phyloP scores from a whole-genome alignment of 2,797 vertebrate genomes.

The Odontamblyopus rebecca region DNA sequence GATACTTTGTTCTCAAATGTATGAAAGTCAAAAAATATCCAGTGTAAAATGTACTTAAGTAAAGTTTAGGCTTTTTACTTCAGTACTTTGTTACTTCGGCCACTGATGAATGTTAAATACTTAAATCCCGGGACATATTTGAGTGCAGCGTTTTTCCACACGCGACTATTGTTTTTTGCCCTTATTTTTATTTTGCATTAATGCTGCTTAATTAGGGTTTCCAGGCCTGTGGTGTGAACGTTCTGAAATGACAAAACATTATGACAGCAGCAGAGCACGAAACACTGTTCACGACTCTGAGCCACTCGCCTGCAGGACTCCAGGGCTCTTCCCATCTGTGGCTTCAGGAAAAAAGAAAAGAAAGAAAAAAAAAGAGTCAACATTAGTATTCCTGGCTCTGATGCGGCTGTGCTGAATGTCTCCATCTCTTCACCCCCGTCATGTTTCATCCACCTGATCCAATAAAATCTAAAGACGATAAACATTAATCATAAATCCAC shows the following conservation, averaged over 20 bases:
- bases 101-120: neutral
- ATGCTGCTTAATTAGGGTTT: conserved; percentile 54
- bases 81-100: no score
- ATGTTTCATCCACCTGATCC: neutral
- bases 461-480: no score
- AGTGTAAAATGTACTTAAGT: no score
- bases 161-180: conserved; percentile 19
- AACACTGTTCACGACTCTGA: conserved; percentile 45
- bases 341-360: neutral
- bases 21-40: no score
- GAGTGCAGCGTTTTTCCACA: conserved; percentile 13
- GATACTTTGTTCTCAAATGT: no score
- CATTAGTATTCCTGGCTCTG: neutral
- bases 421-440: neutral
- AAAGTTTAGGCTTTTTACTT: no score
- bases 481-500: neutral
- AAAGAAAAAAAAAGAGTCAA: neutral
- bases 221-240: conserved; percentile 34
- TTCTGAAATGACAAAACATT: conserved; percentile 62
- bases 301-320: conserved; percentile 34
- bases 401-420: neutral
- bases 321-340: conserved; percentile 19
- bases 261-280: conserved; percentile 54
- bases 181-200: conserved; percentile 41
- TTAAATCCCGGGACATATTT: neutral